Base-by-base conservation (phyloP, 2,113 vertebrate genomes). In the Motacilla alba region DNA sequence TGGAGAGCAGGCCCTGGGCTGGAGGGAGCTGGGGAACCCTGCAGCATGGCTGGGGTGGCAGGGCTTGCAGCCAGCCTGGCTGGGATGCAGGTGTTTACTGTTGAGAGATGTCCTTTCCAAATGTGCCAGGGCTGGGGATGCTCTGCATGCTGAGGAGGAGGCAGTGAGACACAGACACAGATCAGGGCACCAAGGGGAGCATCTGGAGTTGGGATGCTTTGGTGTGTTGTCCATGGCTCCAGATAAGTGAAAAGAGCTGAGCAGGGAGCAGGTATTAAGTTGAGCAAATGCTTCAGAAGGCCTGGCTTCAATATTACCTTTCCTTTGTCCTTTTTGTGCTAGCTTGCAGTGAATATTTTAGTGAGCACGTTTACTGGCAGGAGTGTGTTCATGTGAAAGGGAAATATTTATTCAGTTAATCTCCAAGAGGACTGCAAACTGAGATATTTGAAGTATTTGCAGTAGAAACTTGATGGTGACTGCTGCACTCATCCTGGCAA, bases 331-430 rank as follows among this genome's bases (percentile, higher is more conserved):
- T 85, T 89, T 91, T 39, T 59, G 50, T 30, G 30, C 67, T 69
- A 28, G 74, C 56, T 37, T 41, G 70, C 66, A 33, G 82, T 44
- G 82, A 72, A 60, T 80, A 37, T 78, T 83, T 88, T 52, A 93
- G 66, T 0, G 14, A 95, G 76, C 44, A 52, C 6, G 1, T 88
- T 92, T 88, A 63, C 31, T 46, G 60, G 72, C 43, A 74, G 44
- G 27, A 78, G 20, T 6, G 9, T 50, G 35, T 58, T 88, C 35
- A 10, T 24, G 47, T 63, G 41, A 72, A 94, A 80, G 68, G 82
- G 77, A 91, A 95, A 87, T 82, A 96, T 85, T 88, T 90, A 73
- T 68, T 96, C 68, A 86, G n/a, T 90, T 74, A 39, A 83, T 81
- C 83, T 84, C 64, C 47, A 69, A 78, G 85, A 89, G 74, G 44